Conservation (phyloP, 2,797 vertebrate genomes). For the Pampus argenteus region DNA sequence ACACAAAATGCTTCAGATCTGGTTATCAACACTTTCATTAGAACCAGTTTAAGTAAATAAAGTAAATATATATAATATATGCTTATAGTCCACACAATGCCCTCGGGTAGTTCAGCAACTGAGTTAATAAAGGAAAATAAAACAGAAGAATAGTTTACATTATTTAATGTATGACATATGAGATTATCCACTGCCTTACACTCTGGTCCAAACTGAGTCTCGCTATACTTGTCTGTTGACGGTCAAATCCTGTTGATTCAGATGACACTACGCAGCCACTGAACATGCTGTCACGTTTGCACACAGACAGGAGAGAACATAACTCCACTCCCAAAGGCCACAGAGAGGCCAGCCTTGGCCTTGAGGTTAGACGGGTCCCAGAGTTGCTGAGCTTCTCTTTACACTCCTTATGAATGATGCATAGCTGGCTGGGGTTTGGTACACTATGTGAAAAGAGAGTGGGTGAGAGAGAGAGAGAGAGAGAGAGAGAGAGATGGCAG, state of each 20-base stretch:
- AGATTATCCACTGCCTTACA: constrained; percentile 9
- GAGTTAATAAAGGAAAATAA: constrained; percentile 23
- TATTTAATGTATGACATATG: constrained; percentile 15
- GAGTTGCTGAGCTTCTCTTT: constrained; percentile 71
- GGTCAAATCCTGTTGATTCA: constrained; percentile 21
- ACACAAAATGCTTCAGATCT: not conserved
- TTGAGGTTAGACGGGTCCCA: constrained; percentile 62
- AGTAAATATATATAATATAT: too few species aligned
- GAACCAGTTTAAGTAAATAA: not conserved
- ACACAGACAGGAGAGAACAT: constrained; percentile 49
- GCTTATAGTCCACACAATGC: constrained; percentile 22
- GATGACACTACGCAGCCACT: constrained; percentile 29
- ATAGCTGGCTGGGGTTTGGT: constrained; percentile 60
- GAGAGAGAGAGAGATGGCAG: constrained; percentile 58
- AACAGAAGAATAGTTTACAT: too few species aligned
- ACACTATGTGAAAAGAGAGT: constrained; percentile 22
- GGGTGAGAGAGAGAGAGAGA: constrained; percentile 55
- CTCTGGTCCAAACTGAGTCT: constrained; percentile 2
- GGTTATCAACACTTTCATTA: not conserved
- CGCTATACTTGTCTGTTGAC: constrained; percentile 20
- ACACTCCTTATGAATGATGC: constrained; percentile 78
- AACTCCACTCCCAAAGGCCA: constrained; percentile 67
- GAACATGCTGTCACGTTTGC: constrained; percentile 56
- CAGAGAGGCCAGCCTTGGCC: constrained; percentile 55
- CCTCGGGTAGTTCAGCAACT: constrained; percentile 22